Conservation (phyloP, 92 coral and sea anemone genomes). For the Parazoanthus swiftii region DNA sequence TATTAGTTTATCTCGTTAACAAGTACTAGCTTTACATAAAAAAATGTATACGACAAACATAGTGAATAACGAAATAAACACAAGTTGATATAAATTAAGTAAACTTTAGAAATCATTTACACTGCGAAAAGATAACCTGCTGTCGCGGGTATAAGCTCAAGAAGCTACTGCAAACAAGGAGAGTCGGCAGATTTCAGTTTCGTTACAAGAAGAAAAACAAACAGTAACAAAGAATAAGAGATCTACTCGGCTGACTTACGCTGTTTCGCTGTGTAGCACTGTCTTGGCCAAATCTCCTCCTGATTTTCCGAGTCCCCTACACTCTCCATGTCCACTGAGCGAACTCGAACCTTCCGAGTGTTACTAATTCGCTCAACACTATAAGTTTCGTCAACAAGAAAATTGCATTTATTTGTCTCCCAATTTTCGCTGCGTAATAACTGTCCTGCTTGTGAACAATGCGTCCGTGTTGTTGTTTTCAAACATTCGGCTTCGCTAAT, state of each 20-base stretch:
- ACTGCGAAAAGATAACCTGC: no score
- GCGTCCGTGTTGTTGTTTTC: slow-evolving; percentile 30
- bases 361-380: slow-evolving; percentile 55
- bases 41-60: no score
- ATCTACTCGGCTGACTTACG: neutral
- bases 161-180: no score
- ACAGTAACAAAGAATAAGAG: no score
- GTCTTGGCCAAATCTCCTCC: neutral
- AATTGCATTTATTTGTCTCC: neutral
- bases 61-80: no score
- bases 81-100: no score
- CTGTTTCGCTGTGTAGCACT: neutral
- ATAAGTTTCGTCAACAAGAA: slow-evolving; percentile 65
- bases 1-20: no score
- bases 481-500: slow-evolving; percentile 4
- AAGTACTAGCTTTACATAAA: no score
- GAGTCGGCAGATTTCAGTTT: neutral
- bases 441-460: slow-evolving; percentile 41
- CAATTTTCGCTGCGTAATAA: neutral
- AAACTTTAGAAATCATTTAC: no score
- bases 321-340: slow-evolving; percentile 76
- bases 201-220: no score
- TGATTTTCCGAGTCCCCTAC: slow-evolving; percentile 15
- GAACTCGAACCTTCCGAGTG: slow-evolving; percentile 66
- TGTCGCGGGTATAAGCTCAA: no score